Base-by-base conservation (phyloP, 2,797 vertebrate species). In the Ptychobarbus kaznakovi region DNA sequence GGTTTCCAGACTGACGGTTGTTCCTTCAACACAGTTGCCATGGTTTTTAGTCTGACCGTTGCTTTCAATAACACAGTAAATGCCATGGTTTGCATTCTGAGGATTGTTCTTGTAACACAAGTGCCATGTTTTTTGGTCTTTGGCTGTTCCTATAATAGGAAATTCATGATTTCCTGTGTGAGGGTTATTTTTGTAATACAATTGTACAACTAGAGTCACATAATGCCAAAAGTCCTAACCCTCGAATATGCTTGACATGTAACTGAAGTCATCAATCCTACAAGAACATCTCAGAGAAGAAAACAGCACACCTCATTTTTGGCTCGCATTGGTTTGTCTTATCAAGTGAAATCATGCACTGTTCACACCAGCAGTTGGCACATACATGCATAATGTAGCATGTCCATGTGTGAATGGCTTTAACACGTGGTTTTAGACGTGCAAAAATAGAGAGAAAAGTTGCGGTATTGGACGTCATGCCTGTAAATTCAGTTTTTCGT, bases 341-440 rank as follows among this genome's bases (percentile, higher is more conserved):
- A 25, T 40, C 1, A 32, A 16, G 16, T 74, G 44, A 66, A 81
- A 32, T 80, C 6, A 32, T 18, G 3, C 49, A 51, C 7, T 46
- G 35, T 84, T 77, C 11, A 84, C 63, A 65, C 70, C 81, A 84
- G 82, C 61, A 15, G 61, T 15, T 77, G 28, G 63, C 82, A 68
- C 82, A 68, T 18, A 7, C 16, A 5, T 38, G 8, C 46, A 68
- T 44, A 44, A 78, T 78, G 63, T 78, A 56, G 82, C 73, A 77
- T 40, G 73, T 42, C 2, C 32, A 28, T 44, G 15, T 66, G 72
- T 76, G 61, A 68, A 25, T 66, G 72, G 42, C 44, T 76, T 76
- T 22, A 15, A 20, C 25, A 11, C 32, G 32, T 28, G 4, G 8
- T 70, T 84, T 75, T 28, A 66, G 38, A 25, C 22, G 38, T 65